phyloP scores from a whole-genome alignment of 2,888 invertebrate species.

The Acleris laterana region DNA sequence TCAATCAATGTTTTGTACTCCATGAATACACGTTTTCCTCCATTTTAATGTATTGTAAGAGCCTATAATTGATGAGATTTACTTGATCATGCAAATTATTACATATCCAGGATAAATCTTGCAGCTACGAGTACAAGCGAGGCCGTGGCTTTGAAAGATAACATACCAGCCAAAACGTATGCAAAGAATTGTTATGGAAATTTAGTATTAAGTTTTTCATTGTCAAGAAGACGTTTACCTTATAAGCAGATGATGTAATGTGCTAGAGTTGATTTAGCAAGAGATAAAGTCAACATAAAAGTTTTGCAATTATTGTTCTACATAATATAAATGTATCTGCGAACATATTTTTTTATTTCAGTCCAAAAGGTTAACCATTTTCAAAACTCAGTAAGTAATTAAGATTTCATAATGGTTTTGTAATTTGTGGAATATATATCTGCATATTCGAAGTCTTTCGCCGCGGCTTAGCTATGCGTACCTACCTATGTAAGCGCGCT shows the following conservation, averaged over 20 bases:
- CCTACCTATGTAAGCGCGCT: too few relatives aligned
- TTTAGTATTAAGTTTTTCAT: conserved; percentile 25
- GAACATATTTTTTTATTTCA: too few relatives aligned
- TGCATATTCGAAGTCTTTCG: too few relatives aligned
- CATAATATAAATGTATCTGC: too few relatives aligned
- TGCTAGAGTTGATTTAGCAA: too few relatives aligned
- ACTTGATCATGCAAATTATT: conserved; percentile 13
- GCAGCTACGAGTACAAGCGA: conserved; percentile 8
- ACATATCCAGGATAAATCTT: conserved; percentile 9
- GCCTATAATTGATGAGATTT: conserved; percentile 19
- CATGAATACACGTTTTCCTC: conserved; percentile 15
- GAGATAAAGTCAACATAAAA: too few relatives aligned
- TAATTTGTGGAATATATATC: too few relatives aligned
- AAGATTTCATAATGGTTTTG: too few relatives aligned
- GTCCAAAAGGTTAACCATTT: too few relatives aligned
- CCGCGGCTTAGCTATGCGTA: too few relatives aligned
- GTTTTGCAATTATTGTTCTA: too few relatives aligned
- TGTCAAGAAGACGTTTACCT: conserved; percentile 8
- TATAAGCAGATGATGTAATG: neutral
- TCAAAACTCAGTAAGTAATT: too few relatives aligned
- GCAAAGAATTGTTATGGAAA: conserved; percentile 25
- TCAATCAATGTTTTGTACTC: conserved; percentile 15
- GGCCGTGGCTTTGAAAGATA: conserved; percentile 15
- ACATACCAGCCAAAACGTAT: conserved; percentile 11
- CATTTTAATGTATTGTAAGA: conserved; percentile 14